phyloP scores from a whole-genome alignment of 2,888 invertebrate species.

The Heteromurus nitidus region DNA sequence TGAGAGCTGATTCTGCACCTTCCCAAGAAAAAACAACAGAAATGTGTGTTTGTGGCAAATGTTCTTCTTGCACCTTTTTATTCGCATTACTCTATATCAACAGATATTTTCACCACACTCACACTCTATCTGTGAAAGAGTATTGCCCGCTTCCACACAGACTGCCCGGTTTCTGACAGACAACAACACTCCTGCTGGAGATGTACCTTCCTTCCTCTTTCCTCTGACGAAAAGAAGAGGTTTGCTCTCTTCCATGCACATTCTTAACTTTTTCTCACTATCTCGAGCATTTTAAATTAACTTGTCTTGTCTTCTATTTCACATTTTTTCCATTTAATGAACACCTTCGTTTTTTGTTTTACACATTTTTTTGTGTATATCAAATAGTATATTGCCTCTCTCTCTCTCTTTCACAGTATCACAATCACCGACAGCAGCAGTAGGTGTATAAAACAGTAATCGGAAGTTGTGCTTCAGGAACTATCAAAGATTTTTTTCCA shows the following conservation, averaged over 20 bases:
- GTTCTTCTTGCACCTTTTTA: no score
- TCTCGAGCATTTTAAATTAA: conserved; percentile 47
- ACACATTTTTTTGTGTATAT: not conserved
- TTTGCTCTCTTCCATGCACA: no score
- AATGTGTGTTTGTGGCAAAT: no score
- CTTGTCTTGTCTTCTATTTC: conserved; percentile 19
- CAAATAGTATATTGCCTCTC: not conserved
- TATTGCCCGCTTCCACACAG: not conserved
- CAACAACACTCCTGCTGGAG: conserved; percentile 15
- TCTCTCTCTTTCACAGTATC: no score
- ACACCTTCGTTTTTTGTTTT: not conserved
- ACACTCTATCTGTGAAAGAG: not conserved
- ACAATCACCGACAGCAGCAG: no score
- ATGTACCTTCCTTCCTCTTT: conserved; percentile 53
- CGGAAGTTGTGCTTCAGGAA: not conserved
- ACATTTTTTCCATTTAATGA: not conserved
- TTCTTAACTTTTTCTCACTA: not conserved
- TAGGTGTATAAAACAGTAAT: conserved; percentile 10
- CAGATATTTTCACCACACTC: not conserved
- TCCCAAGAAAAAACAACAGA: not conserved
- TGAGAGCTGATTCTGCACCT: not conserved
- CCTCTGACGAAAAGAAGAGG: no score
- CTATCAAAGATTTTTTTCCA: not conserved
- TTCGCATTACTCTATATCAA: not conserved
- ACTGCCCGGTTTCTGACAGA: conserved; percentile 27